Evolutionary conservation across 2,888 invertebrate species (phyloP).

Genomic region (Xiphydria camelus): DNA sequence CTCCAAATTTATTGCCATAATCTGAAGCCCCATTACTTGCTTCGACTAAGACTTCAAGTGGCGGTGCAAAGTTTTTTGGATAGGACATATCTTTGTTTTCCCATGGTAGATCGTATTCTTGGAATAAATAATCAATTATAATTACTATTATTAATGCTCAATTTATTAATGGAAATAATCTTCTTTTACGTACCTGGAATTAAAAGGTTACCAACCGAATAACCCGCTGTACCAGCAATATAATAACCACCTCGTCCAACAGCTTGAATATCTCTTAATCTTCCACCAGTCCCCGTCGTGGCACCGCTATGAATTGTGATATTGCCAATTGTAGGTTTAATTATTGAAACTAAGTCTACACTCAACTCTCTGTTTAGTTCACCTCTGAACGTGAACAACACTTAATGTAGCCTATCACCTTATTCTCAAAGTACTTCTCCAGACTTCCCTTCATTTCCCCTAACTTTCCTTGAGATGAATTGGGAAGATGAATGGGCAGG

Average conservation of each 20-base stretch:
- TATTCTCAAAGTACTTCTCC: no score
- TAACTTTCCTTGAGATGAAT: no score
- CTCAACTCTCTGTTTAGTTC: no score
- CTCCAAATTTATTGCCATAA: conserved; percentile 99
- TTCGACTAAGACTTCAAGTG: conserved; percentile 88
- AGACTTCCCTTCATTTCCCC: no score
- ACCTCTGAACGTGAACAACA: no score
- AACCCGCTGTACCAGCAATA: conserved; percentile 95
- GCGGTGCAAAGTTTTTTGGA: conserved; percentile 87
- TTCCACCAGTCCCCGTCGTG: conserved; percentile 95
- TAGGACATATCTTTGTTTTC: conserved; percentile 72
- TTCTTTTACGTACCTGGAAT: conserved; percentile 72
- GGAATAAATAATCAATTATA: conserved; percentile 10
- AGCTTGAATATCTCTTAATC: conserved; percentile 92
- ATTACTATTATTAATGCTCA: no score
- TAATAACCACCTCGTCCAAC: conserved; percentile 93
- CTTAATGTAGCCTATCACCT: no score
- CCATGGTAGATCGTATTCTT: conserved; percentile 86
- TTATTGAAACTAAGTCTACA: no score
- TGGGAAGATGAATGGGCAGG: no score
- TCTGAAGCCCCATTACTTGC: conserved; percentile 98
- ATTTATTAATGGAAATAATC: no score
- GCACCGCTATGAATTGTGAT: no score
- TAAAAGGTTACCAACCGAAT: conserved; percentile 89
- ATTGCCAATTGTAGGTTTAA: no score